Conservation (phyloP, 2,113 vertebrate species). For the Cebus imitator region DNA sequence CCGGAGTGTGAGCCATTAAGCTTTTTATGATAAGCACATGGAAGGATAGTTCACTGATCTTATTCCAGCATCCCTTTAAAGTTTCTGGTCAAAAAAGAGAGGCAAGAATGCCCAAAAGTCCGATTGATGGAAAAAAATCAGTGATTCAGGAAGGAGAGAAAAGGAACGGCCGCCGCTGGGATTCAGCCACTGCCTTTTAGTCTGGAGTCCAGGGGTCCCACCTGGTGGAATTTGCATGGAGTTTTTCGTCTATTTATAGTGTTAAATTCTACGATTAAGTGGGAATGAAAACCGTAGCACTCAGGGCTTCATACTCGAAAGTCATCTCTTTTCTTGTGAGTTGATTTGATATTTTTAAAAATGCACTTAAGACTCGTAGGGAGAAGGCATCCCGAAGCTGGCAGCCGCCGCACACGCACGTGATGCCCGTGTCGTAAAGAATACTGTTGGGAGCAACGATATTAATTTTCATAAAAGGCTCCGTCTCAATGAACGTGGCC, state of each 20-base stretch:
- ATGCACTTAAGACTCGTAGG: too few relatives aligned
- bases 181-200: too few relatives aligned
- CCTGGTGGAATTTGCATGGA: accelerated
- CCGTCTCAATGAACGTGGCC: accelerated
- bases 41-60: neutral
- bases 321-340: neutral
- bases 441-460: neutral
- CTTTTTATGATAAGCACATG: neutral
- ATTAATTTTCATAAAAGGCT: neutral
- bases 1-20: neutral
- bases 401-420: accelerated
- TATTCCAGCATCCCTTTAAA: neutral
- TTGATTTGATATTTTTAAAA: neutral
- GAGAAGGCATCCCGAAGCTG: neutral
- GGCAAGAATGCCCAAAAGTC: too few relatives aligned
- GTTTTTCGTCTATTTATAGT: neutral
- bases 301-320: neutral
- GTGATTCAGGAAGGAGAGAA: neutral
- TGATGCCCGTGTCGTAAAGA: neutral
- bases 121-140: neutral
- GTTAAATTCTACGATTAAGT: neutral
- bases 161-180: accelerated
- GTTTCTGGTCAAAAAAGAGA: neutral
- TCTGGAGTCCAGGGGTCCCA: accelerated
- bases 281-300: neutral